These are phyloP conservation scores for Thunnus maccoyii DNA, from an alignment of 2,113 vertebrate genomes.

Conservation along the genomic window DNA sequence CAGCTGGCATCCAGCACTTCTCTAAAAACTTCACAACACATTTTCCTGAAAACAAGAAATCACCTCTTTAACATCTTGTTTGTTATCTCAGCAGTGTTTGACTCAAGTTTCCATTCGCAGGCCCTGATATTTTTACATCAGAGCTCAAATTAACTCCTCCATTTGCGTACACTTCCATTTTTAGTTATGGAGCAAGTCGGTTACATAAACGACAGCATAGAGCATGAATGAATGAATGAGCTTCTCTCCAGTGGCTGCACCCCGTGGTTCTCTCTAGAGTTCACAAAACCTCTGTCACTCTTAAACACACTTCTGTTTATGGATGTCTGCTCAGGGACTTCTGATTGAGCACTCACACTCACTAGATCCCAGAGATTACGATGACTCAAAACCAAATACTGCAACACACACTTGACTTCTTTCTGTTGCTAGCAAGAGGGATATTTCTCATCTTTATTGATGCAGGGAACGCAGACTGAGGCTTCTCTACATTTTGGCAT, in stretches of 20 bases:
- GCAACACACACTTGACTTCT: constrained; percentile 33
- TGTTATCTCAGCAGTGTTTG: constrained; percentile 52
- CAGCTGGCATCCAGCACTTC: background rate
- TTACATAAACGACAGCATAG: constrained; percentile 69
- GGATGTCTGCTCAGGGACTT: constrained; percentile 53
- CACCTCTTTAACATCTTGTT: constrained; percentile 19
- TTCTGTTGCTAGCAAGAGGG: background rate
- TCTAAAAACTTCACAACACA: background rate
- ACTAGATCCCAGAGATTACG: constrained; percentile 48
- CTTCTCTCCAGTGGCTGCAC: constrained; percentile 44
- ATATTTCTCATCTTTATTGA: constrained; percentile 16
- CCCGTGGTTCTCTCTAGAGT: constrained; percentile 12
- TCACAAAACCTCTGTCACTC: constrained; percentile 45
- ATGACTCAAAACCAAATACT: constrained; percentile 44
- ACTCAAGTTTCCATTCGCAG: constrained; percentile 51
- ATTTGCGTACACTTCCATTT: constrained; percentile 74
- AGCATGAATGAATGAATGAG: constrained; percentile 74
- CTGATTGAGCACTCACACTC: constrained; percentile 22
- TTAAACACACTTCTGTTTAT: constrained; percentile 63
- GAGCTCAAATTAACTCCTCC: constrained; percentile 51
- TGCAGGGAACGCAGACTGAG: background rate
- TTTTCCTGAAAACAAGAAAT: constrained; percentile 6
- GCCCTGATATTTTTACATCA: constrained; percentile 63
- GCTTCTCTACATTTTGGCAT: background rate
- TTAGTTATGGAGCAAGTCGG: constrained; percentile 68